Base-by-base conservation (phyloP, 2,113 vertebrate genomes). In the Erythrolamprus reginae region DNA sequence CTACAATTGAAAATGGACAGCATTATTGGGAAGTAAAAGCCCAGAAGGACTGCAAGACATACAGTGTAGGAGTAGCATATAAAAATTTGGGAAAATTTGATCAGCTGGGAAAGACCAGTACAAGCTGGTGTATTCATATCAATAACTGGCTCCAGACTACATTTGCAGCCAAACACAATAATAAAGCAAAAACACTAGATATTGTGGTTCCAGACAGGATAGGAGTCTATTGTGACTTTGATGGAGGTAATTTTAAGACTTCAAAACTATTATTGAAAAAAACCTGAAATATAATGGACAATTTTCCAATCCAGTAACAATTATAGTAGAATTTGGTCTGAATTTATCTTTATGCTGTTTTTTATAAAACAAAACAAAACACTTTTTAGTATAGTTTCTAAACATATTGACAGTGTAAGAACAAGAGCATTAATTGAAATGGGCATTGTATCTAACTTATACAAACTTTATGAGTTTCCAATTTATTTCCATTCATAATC, bases 91-190 rank as follows among this genome's bases (percentile, higher is more conserved):
- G 98, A n/a, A 98, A 99, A 48, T 99, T 98, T 89, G 98, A 99
- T 92, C 99, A 99, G 13, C 95, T 99, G 93, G 99, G 99, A 87
- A 99, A 98, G 94, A 98, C 98, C 8, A 95, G 97, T 15, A 97
- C 96, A 45, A 98, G 98, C 5, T 99, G 98, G 99, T 99, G 98
- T 94, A 96, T 99, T 86, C 97, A 98, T 56, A 95, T 98, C 94
- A 99, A 98, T 96, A 99, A 98, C 94, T 99, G 99, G 99, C 97
- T 99, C 90, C 98, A 99, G 97, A 98, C 95, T 47, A 97, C 98
- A 0, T 97, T 99, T 51, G 97, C 98, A 26, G 98, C 98, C 90
- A 99, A 99, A 86, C 98, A 99, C 95, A 99, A 98, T 95, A 99
- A 99, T 95, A 98, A 98, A 96, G 97, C 97, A 10, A 99, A 98